These are phyloP conservation scores for Paradisaea rubra DNA, from an alignment of 2,113 vertebrate species.

Conservation along the genomic window DNA sequence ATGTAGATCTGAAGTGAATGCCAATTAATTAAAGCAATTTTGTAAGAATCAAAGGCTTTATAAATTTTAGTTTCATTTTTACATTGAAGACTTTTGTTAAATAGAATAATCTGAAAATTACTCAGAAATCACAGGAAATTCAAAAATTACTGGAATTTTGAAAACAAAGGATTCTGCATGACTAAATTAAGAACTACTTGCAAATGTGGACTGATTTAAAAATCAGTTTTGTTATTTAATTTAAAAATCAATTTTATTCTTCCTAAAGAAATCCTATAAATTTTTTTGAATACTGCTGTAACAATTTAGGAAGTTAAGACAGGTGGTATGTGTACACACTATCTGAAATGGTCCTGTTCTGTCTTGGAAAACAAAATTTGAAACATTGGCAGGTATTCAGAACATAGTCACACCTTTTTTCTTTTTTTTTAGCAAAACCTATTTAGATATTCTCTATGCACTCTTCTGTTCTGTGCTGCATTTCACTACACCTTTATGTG, in stretches of 20 bases:
- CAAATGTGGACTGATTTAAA: not conserved
- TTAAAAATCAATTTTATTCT: not conserved
- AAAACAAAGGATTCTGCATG: not conserved
- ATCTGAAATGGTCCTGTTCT: not conserved
- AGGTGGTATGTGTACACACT: not conserved
- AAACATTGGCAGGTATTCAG: not conserved
- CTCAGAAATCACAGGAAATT: not conserved
- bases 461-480: not conserved
- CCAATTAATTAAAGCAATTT: not conserved
- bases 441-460: not conserved
- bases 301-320: not conserved
- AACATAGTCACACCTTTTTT: not conserved
- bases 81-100: not conserved
- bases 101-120: not conserved
- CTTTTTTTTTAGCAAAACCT: not conserved
- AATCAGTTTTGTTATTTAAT: not conserved
- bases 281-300: not conserved
- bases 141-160: not conserved
- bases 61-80: not conserved
- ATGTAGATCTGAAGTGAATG: not conserved
- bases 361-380: not conserved
- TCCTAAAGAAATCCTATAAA: not conserved
- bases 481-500: not conserved
- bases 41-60: not conserved
- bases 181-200: not conserved